These are phyloP conservation scores for Eupeodes corollae DNA, from an alignment of 1,140 invertebrate species.

Conservation along the genomic window DNA sequence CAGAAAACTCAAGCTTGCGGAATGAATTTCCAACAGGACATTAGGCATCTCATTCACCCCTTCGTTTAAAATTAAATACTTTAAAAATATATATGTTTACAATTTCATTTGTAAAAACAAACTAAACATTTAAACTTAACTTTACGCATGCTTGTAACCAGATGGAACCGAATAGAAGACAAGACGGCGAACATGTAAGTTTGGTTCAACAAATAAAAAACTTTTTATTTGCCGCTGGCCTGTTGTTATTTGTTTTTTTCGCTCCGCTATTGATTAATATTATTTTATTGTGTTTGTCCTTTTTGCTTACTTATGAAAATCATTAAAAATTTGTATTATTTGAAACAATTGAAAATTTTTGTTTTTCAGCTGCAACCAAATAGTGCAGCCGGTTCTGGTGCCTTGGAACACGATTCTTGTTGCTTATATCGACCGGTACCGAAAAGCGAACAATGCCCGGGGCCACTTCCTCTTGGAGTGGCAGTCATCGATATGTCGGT, in stretches of 20 bases:
- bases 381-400: slow-evolving; percentile 87
- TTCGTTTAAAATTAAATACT: too few relatives aligned
- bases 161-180: slow-evolving; percentile 65
- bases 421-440: slow-evolving; percentile 66
- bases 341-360: neutral
- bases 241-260: slow-evolving; percentile 2
- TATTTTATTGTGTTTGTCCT: neutral
- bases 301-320: neutral
- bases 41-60: too few relatives aligned
- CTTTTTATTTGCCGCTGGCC: slow-evolving; percentile 1
- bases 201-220: slow-evolving; percentile 1
- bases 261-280: neutral
- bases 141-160: slow-evolving; percentile 15
- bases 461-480: slow-evolving; percentile 88
- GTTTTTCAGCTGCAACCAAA: slow-evolving; percentile 68
- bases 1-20: too few relatives aligned
- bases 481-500: slow-evolving; percentile 94
- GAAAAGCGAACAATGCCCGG: slow-evolving; percentile 39
- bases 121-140: neutral
- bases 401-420: slow-evolving; percentile 90
- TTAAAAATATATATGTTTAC: neutral
- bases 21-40: too few relatives aligned
- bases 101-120: slow-evolving; percentile 3
- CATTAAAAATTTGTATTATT: neutral
- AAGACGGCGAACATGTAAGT: slow-evolving; percentile 64